Base-by-base conservation (phyloP, 2,888 invertebrate genomes). In the Neuroscelio doddi region DNA sequence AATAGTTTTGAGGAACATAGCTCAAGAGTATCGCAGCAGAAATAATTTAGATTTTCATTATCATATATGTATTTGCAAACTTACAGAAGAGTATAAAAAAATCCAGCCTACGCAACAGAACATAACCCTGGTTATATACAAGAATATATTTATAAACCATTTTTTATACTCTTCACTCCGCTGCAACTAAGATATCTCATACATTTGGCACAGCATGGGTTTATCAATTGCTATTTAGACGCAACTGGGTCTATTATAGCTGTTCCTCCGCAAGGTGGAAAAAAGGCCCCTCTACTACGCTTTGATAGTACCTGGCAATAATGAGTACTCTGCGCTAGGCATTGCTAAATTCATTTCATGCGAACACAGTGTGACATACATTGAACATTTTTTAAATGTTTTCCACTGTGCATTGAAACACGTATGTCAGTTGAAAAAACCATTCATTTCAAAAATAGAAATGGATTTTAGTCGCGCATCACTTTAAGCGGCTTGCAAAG, bases 211-310 rank as follows among this genome's bases (percentile, higher is more conserved):
- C n/a, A n/a, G n/a, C n/a, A n/a, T n/a, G n/a, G n/a, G n/a, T n/a
- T n/a, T n/a, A n/a, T n/a, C n/a, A n/a, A 49, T 49, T 26, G 27
- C 8, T 42, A 58, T 38, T 17, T 64, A 1, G 64, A 58, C 24
- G 12, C 41, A 14, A 42, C 34, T n/a, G 34, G 49, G 5, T 45
- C 24, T 9, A 17, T 30, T 3, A 16, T 44, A 3, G 9, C 14
- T n/a, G 17, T 46, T 5, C 53, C 53, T 3, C 3, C 14, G 14
- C 53, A 52, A 14, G 42, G 17, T 10, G 30, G 30, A 9, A 52
- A 44, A 36, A 16, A 15, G n/a, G 7, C 44, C 44, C 1, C 44
- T 26, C 26, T 52, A 52, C 27, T 52, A 44, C 14, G 14, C 44
- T 15, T 10, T 44, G 7, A 16, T 44, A 7, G 0, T 52, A 9